Evolutionary conservation across 1,140 invertebrate species (phyloP).

Genomic region (Drosophila pandora): DNA sequence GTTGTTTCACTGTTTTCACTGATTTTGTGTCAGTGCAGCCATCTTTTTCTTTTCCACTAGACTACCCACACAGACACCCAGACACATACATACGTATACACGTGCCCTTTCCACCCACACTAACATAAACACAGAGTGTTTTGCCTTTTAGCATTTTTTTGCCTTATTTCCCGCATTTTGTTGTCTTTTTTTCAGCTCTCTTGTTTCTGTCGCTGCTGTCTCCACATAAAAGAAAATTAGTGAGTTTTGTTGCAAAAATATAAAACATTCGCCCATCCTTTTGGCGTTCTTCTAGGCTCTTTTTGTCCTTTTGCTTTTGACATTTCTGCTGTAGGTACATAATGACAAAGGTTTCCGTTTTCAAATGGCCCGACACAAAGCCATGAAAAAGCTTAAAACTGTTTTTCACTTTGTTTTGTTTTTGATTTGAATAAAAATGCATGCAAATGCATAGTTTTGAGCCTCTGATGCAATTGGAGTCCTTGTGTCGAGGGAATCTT

Average conservation of each 20-base stretch:
- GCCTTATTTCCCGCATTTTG: conserved; percentile 24
- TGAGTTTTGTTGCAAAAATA: conserved; percentile 74
- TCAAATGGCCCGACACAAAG: conserved; percentile 55
- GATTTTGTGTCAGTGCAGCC: conserved; percentile 75
- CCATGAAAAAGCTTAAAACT: conserved; percentile 60
- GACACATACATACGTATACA: conserved; percentile 1
- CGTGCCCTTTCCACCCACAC: conserved; percentile 17
- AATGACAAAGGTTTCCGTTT: conserved; percentile 75
- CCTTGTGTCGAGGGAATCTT: conserved; percentile 27
- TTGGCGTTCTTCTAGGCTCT: conserved; percentile 37
- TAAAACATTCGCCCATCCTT: conserved; percentile 56
- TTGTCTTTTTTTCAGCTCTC: conserved; percentile 23
- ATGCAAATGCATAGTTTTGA: conserved; percentile 52
- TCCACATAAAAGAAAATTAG: conserved; percentile 78
- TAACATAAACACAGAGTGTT: conserved; percentile 26
- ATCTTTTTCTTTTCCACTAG: conserved; percentile 78
- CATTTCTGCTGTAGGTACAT: conserved; percentile 57
- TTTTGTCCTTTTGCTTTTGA: conserved; percentile 42
- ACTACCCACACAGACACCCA: conserved; percentile 36
- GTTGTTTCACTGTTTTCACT: conserved; percentile 62
- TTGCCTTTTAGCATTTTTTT: conserved; percentile 47
- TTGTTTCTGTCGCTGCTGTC: conserved; percentile 70
- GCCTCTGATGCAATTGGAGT: conserved; percentile 43
- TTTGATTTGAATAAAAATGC: conserved; percentile 63
- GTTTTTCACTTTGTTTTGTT: conserved; percentile 46